Evolutionary conservation across 2,113 vertebrate genomes (phyloP), one percentile per base, ranked within the genome.

Genomic region (Plecotus auritus): DNA sequence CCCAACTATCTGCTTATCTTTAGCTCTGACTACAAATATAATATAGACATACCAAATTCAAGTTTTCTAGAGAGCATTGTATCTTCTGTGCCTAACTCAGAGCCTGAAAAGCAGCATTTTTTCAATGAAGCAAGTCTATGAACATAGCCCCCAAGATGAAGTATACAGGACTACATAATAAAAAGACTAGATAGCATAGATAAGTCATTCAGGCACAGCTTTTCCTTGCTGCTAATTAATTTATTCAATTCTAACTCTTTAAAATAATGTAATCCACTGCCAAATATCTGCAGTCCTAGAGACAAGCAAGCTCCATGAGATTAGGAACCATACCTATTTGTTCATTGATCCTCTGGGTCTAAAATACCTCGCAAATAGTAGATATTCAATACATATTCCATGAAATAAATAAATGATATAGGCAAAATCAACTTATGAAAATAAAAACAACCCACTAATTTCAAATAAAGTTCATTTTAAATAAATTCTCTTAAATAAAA

Each of bases 241-340:
- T 93, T 90, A 87, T 47, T 95, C 35, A 96, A 80, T 83, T 91
- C 45, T 96, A 76, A 94, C 42, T 81, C 51, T 93, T 32, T 69
- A 40, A 92, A 87, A 54, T 37, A 84, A 91, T 47, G 76, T 90
- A 89, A 93, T 9, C 23, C n/a, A 83, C 69, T 89, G 47, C 20
- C 84, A 93, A 93, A 80, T 88, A 94, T 56, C 22, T 90, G 7
- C 28, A 94, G 42, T 69, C 37, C 28, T 83, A 73, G 2, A 96
- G 22, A 92, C 4, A 91, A 14, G 42, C 88, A 94, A 88, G 70
- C 18, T 92, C 32, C 17, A 49, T 54, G 14, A 90, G 7, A 40
- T 59, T 85, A 91, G 66, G 69, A 96, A 90, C 7, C 12, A 59
- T 30, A 83, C 16, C 35, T 84, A 51, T 77, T 82, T 92, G 32